Evolutionary conservation across 2,113 vertebrate genomes (phyloP).

Genomic region (Dasypus novemcinctus): DNA sequence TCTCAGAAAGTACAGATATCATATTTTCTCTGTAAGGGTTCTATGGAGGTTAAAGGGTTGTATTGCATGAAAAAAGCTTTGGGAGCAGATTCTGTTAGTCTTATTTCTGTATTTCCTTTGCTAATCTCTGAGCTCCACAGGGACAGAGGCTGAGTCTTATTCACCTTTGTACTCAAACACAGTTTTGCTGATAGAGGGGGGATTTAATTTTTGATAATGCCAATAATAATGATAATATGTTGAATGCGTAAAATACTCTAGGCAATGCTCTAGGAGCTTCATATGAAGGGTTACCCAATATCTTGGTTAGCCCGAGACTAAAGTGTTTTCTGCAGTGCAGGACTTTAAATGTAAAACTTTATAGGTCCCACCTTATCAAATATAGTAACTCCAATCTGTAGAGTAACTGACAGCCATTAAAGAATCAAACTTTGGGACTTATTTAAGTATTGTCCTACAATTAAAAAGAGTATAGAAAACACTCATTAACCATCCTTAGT

Average conservation of each 20-base stretch:
- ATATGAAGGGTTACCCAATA: background rate
- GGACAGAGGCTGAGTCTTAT: background rate
- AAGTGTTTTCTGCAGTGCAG: background rate
- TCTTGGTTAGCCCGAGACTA: background rate
- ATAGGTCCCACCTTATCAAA: background rate
- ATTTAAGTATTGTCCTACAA: background rate
- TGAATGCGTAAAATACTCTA: background rate
- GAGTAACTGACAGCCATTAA: background rate
- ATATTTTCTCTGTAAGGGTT: background rate
- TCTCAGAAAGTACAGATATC: background rate
- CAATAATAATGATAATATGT: background rate
- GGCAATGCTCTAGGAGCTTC: background rate
- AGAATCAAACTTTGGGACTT: background rate
- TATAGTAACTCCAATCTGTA: background rate
- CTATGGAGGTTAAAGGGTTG: background rate
- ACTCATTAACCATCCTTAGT: background rate
- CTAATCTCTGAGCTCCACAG: background rate
- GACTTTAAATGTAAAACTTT: background rate
- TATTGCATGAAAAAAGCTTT: background rate
- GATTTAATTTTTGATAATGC: background rate
- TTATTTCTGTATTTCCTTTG: background rate
- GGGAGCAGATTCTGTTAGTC: background rate
- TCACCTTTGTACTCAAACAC: background rate
- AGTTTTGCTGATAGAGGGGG: background rate
- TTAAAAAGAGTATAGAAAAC: background rate